Evolutionary conservation across 2,797 vertebrate genomes (phyloP).

Genomic region (Delichon dasypus): DNA sequence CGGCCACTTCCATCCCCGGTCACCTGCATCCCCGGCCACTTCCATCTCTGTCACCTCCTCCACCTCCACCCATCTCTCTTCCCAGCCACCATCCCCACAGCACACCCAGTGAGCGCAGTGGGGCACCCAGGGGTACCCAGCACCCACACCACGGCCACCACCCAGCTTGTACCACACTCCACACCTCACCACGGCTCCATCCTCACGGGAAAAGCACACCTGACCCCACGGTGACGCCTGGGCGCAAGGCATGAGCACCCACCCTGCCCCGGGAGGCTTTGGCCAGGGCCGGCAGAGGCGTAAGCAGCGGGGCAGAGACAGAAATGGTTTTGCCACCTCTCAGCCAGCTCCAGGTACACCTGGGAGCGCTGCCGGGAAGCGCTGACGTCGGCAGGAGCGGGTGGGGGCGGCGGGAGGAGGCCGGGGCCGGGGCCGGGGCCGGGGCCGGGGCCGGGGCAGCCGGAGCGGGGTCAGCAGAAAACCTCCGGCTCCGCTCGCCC

Average conservation of each 20-base stretch:
- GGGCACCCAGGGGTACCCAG: background rate
- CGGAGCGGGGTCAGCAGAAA: conserved; percentile 28
- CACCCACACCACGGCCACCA: background rate
- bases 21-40: too few relatives aligned
- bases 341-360: background rate
- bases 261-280: background rate
- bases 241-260: background rate
- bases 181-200: background rate
- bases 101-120: rapidly evolving
- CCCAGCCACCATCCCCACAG: background rate
- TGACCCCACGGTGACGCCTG: rapidly evolving
- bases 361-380: conserved; percentile 12
- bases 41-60: background rate
- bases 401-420: background rate
- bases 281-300: background rate
- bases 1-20: too few relatives aligned
- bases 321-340: background rate
- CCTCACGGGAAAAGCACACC: rapidly evolving
- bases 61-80: background rate
- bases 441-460: background rate
- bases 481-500: background rate
- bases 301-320: background rate
- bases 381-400: background rate
- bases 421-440: background rate
- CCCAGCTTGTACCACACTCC: background rate